Evolutionary conservation across 1,140 invertebrate species (phyloP).

Genomic region (Drosophila lini): DNA sequence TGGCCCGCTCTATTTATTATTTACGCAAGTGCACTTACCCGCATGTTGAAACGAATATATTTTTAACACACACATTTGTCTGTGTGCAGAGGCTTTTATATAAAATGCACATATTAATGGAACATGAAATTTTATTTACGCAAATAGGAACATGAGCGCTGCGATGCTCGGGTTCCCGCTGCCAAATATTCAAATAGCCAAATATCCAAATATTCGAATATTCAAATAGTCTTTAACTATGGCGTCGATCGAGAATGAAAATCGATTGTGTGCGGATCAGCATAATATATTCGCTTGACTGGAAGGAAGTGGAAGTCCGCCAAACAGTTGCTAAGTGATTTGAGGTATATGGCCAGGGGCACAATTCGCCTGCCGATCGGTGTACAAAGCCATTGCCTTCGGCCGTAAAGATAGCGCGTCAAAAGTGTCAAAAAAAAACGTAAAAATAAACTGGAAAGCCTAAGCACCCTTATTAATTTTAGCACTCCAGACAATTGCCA

Average conservation of each 20-base stretch:
- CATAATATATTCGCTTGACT: slow-evolving; percentile 12
- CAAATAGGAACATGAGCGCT: slow-evolving; percentile 43
- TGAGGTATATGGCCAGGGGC: slow-evolving; percentile 25
- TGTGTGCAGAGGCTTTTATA: slow-evolving; percentile 40
- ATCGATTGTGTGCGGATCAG: slow-evolving; percentile 48
- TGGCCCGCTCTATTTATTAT: slow-evolving; percentile 60
- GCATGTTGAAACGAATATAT: slow-evolving; percentile 38
- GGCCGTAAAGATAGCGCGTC: slow-evolving; percentile 55
- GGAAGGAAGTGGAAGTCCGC: slow-evolving; percentile 8
- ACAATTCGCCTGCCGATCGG: slow-evolving; percentile 28
- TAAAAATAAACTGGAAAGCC: slow-evolving; percentile 43
- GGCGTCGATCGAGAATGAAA: slow-evolving; percentile 13
- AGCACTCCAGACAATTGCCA: slow-evolving; percentile 74
- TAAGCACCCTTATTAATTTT: slow-evolving; percentile 75
- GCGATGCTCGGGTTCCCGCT: slow-evolving; percentile 25
- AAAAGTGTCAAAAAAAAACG: slow-evolving; percentile 37
- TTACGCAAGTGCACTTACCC: slow-evolving; percentile 73
- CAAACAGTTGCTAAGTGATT: slow-evolving; percentile 18
- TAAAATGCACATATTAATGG: slow-evolving; percentile 52
- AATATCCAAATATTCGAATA: not conserved
- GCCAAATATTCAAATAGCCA: slow-evolving; percentile 16
- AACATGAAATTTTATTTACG: slow-evolving; percentile 55
- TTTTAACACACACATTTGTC: slow-evolving; percentile 33
- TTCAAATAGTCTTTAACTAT: slow-evolving; percentile 34
- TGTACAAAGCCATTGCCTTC: slow-evolving; percentile 49